phyloP scores from a whole-genome alignment of 2,888 invertebrate species.

The Baccha elongata region DNA sequence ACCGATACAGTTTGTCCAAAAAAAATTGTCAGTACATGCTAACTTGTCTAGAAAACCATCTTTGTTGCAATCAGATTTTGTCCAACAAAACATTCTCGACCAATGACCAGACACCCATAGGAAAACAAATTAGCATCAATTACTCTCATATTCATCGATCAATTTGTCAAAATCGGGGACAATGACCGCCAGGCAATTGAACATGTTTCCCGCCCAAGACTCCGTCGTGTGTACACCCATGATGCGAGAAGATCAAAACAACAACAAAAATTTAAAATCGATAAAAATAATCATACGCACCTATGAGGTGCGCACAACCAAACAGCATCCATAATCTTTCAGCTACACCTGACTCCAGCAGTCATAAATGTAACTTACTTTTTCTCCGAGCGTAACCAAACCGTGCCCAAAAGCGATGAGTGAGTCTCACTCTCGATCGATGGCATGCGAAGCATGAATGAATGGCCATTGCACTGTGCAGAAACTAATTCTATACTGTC shows the following conservation, averaged over 20 bases:
- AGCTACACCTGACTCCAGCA: slow-evolving; percentile 45
- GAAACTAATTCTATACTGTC: slow-evolving; percentile 39
- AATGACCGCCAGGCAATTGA: slow-evolving; percentile 36
- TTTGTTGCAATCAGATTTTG: not conserved
- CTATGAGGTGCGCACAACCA: slow-evolving; percentile 26
- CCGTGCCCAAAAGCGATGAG: slow-evolving; percentile 66
- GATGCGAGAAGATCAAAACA: slow-evolving; percentile 1
- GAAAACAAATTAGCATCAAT: slow-evolving; percentile 27
- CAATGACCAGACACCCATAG: slow-evolving; percentile 1
- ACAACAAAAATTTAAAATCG: slow-evolving; percentile 27
- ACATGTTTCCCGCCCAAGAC: slow-evolving; percentile 4
- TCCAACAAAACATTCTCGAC: not conserved
- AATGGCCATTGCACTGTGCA: slow-evolving; percentile 67
- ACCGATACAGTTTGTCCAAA: too few relatives aligned
- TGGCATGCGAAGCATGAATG: slow-evolving; percentile 66
- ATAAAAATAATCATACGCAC: slow-evolving; percentile 35
- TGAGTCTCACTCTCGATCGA: slow-evolving; percentile 71
- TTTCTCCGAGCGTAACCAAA: slow-evolving; percentile 64
- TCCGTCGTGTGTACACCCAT: not conserved
- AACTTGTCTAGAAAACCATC: too few relatives aligned
- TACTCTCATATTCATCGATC: slow-evolving; percentile 40
- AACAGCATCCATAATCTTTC: slow-evolving; percentile 52
- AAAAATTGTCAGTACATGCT: too few relatives aligned
- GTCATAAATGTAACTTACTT: slow-evolving; percentile 56
- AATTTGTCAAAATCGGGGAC: slow-evolving; percentile 57